These are phyloP conservation scores for Danio kyathit DNA, from an alignment of 2,797 vertebrate genomes.

Conservation along the genomic window DNA sequence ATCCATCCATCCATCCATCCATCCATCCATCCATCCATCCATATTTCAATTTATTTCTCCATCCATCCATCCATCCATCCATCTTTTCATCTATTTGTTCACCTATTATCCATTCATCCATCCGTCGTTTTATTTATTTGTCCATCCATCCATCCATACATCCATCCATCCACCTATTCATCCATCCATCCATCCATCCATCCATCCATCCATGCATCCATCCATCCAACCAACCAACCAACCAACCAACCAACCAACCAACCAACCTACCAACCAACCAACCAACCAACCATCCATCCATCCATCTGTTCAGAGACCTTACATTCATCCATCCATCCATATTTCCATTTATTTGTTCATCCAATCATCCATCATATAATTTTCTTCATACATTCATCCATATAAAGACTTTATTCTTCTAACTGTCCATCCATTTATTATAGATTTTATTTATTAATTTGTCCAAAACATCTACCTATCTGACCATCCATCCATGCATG, in stretches of 20 bases:
- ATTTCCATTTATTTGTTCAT: background rate
- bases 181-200: background rate
- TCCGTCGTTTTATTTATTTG: no score
- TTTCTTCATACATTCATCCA: background rate
- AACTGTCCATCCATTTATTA: background rate
- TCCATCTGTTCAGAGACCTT: no score
- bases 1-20: background rate
- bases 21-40: background rate
- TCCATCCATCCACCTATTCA: background rate
- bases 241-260: no score
- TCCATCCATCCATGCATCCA: background rate
- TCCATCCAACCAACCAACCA: background rate
- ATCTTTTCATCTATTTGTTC: background rate
- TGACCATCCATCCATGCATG: no score
- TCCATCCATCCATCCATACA: background rate
- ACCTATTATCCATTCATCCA: background rate
- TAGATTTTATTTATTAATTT: no score
- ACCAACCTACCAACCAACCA: no score
- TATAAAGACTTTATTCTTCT: no score
- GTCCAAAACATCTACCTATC: accelerated
- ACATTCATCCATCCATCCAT: background rate
- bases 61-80: background rate
- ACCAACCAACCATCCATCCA: background rate
- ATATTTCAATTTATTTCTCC: no score
- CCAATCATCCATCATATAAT: background rate